Evolutionary conservation across 2,113 vertebrate species (phyloP).

Genomic region (Butorides virescens): DNA sequence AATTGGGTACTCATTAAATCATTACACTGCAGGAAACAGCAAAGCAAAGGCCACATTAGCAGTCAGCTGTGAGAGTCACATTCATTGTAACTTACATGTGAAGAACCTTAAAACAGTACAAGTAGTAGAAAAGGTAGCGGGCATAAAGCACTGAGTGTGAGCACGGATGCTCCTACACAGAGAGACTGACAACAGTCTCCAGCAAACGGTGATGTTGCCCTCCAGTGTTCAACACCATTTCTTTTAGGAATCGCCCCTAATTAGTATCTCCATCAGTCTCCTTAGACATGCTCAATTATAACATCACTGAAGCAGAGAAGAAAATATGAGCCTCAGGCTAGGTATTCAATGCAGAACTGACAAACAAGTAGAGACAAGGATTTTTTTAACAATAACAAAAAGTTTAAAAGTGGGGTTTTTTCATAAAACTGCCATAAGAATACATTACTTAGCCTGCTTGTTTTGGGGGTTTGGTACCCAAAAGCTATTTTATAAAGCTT

Average conservation of each 20-base stretch:
- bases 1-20: not conserved
- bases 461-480: not conserved
- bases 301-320: constrained; percentile 14
- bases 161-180: not conserved
- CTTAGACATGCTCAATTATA: constrained; percentile 25
- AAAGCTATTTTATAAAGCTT: not conserved
- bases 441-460: not conserved
- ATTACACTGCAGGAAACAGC: not conserved
- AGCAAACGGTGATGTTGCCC: constrained; percentile 23
- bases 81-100: not conserved
- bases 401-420: not conserved
- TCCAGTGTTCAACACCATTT: constrained; percentile 26
- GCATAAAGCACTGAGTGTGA: not conserved
- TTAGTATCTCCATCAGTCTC: constrained; percentile 25
- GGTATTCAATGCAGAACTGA: not conserved
- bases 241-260: constrained; percentile 16
- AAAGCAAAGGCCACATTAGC: not conserved
- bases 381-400: not conserved
- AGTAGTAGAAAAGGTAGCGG: not conserved
- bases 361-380: not conserved
- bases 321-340: not conserved
- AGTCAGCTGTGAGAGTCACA: not conserved
- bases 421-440: not conserved
- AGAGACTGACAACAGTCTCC: not conserved
- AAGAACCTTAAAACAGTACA: not conserved